Base-by-base conservation (phyloP, 2,888 invertebrate genomes). In the Bedellia somnulentella region DNA sequence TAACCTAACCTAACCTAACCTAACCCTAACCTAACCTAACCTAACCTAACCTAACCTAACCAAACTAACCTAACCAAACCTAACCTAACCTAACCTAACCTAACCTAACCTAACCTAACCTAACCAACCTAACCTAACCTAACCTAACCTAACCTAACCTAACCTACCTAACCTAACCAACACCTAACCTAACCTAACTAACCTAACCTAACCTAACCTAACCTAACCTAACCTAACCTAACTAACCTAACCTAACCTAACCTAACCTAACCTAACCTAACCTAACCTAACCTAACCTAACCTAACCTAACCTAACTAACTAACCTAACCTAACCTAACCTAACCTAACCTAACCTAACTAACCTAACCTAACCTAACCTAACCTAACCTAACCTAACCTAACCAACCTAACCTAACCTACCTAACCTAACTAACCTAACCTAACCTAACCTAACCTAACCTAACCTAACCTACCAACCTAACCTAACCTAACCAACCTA, bases 81-180 rank as follows among this genome's bases (percentile, higher is more conserved):
- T 37, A 37, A 38, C 36, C 38, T 36, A 33, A 36, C 35, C 37
- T 36, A 35, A 38, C 35, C 34, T 31, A 37, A 35, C 39, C 35
- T 36, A 35, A 35, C 37, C 37, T 37, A 35, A 37, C 37, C 37
- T 37, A 35, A 35, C 37, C 37, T 37, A 37, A 36, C 37, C 38
- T 40, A 36, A 35, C 34, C 35, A 35, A 33, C 35, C 37, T 35
- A 34, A 37, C 33, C 35, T 34, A 35, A 37, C 37, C 37, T 36
- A 6, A 18, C 5, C 18, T 14, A 13, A 23, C 33, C 30, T 30
- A 34, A 30, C 33, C 30, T 30, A 30, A 34, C 33, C 33, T 34
- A 34, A 34, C 33, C 33, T 33, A 33, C 30, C 33, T 30, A 30
- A 33, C 30, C 33, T 30, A 30, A 33, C 30, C 33, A 30, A 30